Conservation (phyloP, 2,113 vertebrate species). For the Salvelinus fontinalis region DNA sequence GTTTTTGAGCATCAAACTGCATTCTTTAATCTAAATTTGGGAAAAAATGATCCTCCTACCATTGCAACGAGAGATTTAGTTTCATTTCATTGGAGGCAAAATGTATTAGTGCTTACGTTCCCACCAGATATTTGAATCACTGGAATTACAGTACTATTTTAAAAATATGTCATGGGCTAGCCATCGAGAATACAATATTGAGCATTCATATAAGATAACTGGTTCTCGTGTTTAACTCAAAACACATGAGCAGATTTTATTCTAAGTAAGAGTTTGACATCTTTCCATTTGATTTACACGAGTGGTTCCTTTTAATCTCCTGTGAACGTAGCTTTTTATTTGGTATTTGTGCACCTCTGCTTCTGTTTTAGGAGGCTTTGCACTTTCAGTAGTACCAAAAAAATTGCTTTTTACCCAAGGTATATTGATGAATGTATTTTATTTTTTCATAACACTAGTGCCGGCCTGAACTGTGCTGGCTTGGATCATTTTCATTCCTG, state of each 20-base stretch:
- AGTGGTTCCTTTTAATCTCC: slow-evolving; percentile 14
- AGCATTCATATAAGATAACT: slow-evolving; percentile 8
- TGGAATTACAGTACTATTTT: neutral
- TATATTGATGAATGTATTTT: neutral
- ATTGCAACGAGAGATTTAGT: too few species aligned
- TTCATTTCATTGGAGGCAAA: too few species aligned
- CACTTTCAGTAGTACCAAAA: slow-evolving; percentile 12
- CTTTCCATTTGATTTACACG: slow-evolving; percentile 4
- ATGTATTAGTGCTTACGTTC: neutral
- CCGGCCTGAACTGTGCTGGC: too few species aligned
- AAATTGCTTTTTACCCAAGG: neutral
- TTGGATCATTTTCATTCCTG: neutral
- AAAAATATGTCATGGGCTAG: neutral
- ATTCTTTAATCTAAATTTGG: neutral
- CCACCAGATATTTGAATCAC: neutral
- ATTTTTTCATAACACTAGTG: too few species aligned
- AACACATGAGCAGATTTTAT: neutral
- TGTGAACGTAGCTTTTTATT: slow-evolving; percentile 29
- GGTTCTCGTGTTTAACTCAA: neutral
- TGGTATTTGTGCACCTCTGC: slow-evolving; percentile 32
- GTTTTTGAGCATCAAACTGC: neutral
- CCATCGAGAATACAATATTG: neutral
- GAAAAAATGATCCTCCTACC: too few species aligned
- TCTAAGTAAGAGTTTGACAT: neutral
- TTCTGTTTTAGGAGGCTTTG: slow-evolving; percentile 68